Evolutionary conservation across 2,888 invertebrate species (phyloP), one percentile per base, ranked within the genome.

Genomic region (Stomorhina lunata): DNA sequence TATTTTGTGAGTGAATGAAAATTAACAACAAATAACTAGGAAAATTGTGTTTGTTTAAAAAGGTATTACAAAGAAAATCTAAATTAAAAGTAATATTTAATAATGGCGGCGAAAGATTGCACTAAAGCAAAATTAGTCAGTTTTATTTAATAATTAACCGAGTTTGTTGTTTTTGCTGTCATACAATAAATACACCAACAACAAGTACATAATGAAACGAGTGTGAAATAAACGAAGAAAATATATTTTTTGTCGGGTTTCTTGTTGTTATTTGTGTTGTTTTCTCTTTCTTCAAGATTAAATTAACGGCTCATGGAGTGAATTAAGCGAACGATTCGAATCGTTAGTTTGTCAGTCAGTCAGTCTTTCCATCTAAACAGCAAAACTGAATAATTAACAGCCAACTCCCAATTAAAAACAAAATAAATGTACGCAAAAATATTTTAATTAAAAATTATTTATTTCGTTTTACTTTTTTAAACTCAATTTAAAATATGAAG

Each of bases 341-440:
- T 85, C 75, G 84, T n/a, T n/a, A 81, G 84, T 85, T 84, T 84
- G 88, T 86, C 85, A 86, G 84, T 80, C 83, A 76, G 12, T 43
- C 10, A 57, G 15, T n/a, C 15, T 7, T 22, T 9, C 15, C 27
- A 55, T 22, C 15, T 25, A 55, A 75, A 50, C 9, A 68, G n/a
- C 27, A 5, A 84, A 84, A 84, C 85, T 84, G 82, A 83, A 76
- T 73, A 80, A 48, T 55, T 66, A 50, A 72, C 85, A 86, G 87
- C 84, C 89, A 88, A 88, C 89, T 88, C 88, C 89, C 86, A 87
- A 88, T 85, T 84, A 85, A 86, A 85, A 66, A 68, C 22, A 48
- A 57, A 55, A 15, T 29, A 32, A 32, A 12, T 59, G 17, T 25
- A 71, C 48, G 77, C 68, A 27, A 43, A 66, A 59, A 65, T 57